Conservation (phyloP, 2,113 vertebrate species). For the Strix uralensis region DNA sequence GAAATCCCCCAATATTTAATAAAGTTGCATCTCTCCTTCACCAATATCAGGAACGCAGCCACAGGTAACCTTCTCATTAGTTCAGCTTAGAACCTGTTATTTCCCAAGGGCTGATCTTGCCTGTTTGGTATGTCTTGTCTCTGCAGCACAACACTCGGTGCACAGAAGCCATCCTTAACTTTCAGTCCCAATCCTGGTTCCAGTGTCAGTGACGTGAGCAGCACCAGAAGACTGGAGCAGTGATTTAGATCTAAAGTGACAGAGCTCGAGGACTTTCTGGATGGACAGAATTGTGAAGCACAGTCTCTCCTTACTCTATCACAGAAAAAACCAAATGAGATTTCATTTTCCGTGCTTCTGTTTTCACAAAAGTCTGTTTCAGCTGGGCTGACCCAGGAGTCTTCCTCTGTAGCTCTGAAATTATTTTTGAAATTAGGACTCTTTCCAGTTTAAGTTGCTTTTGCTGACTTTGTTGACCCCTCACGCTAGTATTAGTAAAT, state of each 20-base stretch:
- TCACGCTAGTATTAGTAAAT: neutral
- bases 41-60: neutral
- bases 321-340: neutral
- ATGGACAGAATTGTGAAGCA: neutral
- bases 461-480: neutral
- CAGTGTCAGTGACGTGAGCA: neutral
- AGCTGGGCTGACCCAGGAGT: neutral
- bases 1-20: neutral
- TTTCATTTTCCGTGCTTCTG: neutral
- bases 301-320: neutral
- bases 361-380: neutral
- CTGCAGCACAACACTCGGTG: neutral
- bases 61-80: neutral
- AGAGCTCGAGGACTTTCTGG: neutral
- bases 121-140: neutral
- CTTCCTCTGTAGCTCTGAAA: neutral
- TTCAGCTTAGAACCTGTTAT: neutral
- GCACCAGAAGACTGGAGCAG: neutral
- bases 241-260: neutral
- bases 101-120: neutral
- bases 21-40: neutral
- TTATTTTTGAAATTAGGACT: neutral
- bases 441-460: neutral
- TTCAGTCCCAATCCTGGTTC: neutral
- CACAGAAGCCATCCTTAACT: neutral